Percentiles rank a stretch among this genome's conserved stretches.
These are phyloP conservation scores for Leucoraja erinaceus DNA, from an alignment of 2,113 vertebrate species.

Conservation along the genomic window DNA sequence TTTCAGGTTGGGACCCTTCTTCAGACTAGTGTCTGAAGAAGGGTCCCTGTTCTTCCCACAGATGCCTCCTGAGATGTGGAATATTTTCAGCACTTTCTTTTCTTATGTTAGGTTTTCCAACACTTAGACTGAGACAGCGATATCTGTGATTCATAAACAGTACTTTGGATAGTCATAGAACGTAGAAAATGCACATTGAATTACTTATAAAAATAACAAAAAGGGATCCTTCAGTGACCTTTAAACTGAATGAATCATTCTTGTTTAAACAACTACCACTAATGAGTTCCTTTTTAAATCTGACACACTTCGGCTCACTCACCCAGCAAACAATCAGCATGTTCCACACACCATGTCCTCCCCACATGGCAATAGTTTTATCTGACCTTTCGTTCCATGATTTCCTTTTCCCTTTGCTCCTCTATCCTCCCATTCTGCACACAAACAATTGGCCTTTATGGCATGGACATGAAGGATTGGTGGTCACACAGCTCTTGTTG, in stretches of 20 bases:
- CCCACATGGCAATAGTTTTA: slow-evolving; percentile 15
- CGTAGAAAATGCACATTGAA: not conserved
- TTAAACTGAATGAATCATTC: slow-evolving; percentile 28
- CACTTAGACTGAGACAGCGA: no score
- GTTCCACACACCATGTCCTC: not conserved
- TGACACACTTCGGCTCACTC: not conserved
- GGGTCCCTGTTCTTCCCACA: no score
- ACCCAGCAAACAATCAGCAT: not conserved
- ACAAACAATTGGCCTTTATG: slow-evolving; percentile 54
- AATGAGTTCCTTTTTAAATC: not conserved
- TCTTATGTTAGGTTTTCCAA: no score
- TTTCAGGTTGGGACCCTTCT: no score
- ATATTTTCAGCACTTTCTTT: no score
- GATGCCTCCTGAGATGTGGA: no score
- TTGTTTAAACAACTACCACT: not conserved
- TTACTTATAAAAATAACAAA: slow-evolving; percentile 1
- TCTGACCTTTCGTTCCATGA: slow-evolving; percentile 2
- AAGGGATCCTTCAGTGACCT: not conserved
- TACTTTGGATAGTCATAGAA: not conserved
- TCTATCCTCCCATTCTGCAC: slow-evolving; percentile 19
- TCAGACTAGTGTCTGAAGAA: no score
- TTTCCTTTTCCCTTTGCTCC: not conserved
- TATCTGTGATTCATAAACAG: no score
- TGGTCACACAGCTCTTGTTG: slow-evolving; percentile 44
- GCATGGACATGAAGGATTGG: slow-evolving; percentile 36